Evolutionary conservation across 2,797 vertebrate species (phyloP), one percentile per base, ranked within the genome.

Genomic region (Sphenopsis melanotis): DNA sequence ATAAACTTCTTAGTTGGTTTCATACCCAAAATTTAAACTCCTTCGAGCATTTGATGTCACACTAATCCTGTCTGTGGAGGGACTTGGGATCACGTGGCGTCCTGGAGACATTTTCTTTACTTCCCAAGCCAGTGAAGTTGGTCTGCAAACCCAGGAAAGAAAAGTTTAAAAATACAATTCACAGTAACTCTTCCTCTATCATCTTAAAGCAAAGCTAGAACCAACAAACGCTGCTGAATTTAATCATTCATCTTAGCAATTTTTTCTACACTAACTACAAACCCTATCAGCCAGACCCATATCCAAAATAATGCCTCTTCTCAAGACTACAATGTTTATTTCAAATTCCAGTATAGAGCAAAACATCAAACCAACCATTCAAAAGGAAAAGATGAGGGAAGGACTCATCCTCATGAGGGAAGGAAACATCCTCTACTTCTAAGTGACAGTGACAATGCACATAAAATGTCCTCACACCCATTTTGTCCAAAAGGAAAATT

Each of bases 31-130:
- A 98, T 98, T 99, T 69, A 99, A 98, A 56, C 98, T 93, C 74
- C 99, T 99, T 26, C 99, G 98, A 84, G 99, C 98, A 53, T 96
- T 99, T 56, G 99, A 98, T 23, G 99, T 98, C 24, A 98, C 98
- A 82, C 95, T 98, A 90, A 99, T 99, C 95, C 99, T 98, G 65
- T 99, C 99, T 37, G 98, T 97, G 3, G 99, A 99, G 3, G 99
- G 98, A 95, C 98, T 99, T 30, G 99, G 98, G 95, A 99, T 99
- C 93, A 99, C 98, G 32, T 99, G 99, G 36, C 99, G 99, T 66
- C 99, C 99, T 1, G 99, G 99, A 77, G 99, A 99, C 99, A 99
- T 99, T 90, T 99, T 99, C 84, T 99, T 99, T 53, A 99, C 99
- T 96, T 99, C 99, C 99, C 99, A 99, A 3, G 99, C 99, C 96